These are phyloP conservation scores for Dynastes grantii DNA, from an alignment of 2,888 invertebrate genomes.

Conservation along the genomic window DNA sequence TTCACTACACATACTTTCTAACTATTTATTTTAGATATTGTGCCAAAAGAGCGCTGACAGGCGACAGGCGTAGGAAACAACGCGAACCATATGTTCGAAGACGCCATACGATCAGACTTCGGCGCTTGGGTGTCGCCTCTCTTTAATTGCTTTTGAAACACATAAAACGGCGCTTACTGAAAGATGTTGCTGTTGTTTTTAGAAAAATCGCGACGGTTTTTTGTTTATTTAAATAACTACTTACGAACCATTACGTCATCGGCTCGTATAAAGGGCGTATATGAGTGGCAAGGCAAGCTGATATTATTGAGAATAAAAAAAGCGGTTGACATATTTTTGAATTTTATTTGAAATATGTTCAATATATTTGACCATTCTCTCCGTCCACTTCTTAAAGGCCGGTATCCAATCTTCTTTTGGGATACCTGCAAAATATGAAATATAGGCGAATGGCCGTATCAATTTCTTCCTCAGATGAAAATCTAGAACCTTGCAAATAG, in stretches of 20 bases:
- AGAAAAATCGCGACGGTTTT: background rate
- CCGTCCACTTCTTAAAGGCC: too few relatives aligned
- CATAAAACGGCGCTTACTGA: background rate
- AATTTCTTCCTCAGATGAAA: too few relatives aligned
- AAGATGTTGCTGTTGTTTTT: background rate
- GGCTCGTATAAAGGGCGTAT: too few relatives aligned
- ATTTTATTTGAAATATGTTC: too few relatives aligned
- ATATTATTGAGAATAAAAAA: too few relatives aligned
- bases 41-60: constrained; percentile 39
- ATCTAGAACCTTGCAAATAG: too few relatives aligned
- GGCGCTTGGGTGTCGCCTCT: constrained; percentile 24
- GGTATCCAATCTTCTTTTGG: too few relatives aligned
- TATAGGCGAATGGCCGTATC: too few relatives aligned
- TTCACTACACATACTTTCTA: constrained; percentile 1
- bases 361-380: too few relatives aligned
- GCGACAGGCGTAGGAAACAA: constrained; percentile 33
- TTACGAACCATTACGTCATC: background rate
- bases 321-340: too few relatives aligned
- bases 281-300: too few relatives aligned
- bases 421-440: too few relatives aligned
- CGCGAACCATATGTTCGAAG: constrained; percentile 29
- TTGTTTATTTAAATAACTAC: background rate
- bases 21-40: constrained; percentile 43
- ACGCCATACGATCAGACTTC: constrained; percentile 32
- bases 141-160: constrained; percentile 37